Conservation (phyloP, 2,888 invertebrate genomes). For the Cerceris rybyensis region DNA sequence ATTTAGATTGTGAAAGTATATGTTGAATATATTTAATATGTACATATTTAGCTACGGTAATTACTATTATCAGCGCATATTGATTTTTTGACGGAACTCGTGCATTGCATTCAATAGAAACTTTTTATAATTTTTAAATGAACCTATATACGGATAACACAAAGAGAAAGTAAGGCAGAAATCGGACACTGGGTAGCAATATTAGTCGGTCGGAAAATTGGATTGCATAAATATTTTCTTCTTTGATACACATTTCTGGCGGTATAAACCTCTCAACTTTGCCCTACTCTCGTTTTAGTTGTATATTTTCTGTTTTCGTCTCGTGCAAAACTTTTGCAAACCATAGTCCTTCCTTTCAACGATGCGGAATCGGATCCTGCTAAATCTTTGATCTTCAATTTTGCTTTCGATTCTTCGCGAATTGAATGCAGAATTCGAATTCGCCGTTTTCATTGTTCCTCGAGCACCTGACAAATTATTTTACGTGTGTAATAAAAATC, state of each 20-base stretch:
- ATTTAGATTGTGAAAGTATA: no score
- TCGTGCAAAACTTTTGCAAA: not conserved
- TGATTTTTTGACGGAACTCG: no score
- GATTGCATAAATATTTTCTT: conserved; percentile 70
- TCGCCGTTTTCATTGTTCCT: not conserved
- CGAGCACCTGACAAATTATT: not conserved
- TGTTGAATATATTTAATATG: no score
- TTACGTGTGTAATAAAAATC: no score
- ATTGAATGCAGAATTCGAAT: conserved; percentile 12
- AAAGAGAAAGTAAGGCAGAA: conserved; percentile 37
- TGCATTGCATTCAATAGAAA: no score
- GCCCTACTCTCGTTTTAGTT: not conserved
- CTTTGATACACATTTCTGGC: conserved; percentile 36
- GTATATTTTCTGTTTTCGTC: conserved; percentile 7
- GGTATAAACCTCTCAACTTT: not conserved
- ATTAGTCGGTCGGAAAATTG: conserved; percentile 73
- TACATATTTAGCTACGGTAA: no score
- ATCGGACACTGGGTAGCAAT: conserved; percentile 53
- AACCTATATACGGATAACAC: conserved; percentile 30
- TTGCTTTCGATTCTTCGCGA: conserved; percentile 29
- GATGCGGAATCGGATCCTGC: not conserved
- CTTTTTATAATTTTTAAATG: conserved; percentile 3
- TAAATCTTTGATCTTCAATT: conserved; percentile 11
- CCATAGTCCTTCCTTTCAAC: conserved; percentile 29
- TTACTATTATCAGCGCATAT: no score